Percentiles rank a stretch among this genome's conserved stretches.
Evolutionary conservation across 2,113 vertebrate genomes (phyloP).

Genomic region (Menura novaehollandiae): DNA sequence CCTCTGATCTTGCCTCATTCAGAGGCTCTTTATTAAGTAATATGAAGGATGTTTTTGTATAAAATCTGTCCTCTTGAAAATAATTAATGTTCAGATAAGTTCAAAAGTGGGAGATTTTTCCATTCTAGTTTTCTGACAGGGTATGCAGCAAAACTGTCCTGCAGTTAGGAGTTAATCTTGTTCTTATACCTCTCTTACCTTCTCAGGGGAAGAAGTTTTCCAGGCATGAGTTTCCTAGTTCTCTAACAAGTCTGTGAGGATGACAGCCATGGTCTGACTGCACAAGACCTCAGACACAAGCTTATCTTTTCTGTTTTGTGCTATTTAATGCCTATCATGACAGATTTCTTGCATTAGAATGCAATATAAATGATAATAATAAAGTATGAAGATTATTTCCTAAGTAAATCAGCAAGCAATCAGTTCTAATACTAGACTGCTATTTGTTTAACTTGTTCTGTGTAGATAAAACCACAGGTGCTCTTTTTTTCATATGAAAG

Average conservation of each 20-base stretch:
- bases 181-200: background rate
- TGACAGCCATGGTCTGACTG: background rate
- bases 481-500: background rate
- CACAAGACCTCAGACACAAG: background rate
- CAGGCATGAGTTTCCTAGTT: background rate
- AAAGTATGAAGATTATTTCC: background rate
- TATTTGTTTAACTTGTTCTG: conserved; percentile 32
- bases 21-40: background rate
- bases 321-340: background rate
- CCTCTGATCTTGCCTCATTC: background rate
- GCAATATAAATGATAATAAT: background rate
- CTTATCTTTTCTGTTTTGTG: background rate
- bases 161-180: background rate
- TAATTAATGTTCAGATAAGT: background rate
- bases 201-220: background rate
- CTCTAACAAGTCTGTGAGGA: background rate
- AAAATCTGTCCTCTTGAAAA: background rate
- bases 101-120: background rate
- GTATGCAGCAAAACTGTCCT: background rate
- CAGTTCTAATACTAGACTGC: background rate
- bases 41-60: background rate
- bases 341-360: background rate
- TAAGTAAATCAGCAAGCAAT: conserved; percentile 18
- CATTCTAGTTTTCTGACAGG: background rate
- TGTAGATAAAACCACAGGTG: conserved; percentile 34